phyloP scores from a whole-genome alignment of 2,888 invertebrate genomes.

The Caenorhabditis virilis region DNA sequence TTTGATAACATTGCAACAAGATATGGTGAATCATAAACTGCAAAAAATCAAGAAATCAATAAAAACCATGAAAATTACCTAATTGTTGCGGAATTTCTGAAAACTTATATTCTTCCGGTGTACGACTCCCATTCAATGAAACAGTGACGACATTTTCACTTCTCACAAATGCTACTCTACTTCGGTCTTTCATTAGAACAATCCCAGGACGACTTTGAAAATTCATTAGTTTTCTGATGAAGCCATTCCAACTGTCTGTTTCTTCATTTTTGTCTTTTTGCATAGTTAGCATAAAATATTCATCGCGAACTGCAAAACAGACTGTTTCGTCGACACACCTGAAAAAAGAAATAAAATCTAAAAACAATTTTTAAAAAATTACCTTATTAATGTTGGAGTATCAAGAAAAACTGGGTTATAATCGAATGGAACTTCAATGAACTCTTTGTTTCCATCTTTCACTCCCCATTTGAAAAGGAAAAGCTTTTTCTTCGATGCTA shows the following conservation, averaged over 20 bases:
- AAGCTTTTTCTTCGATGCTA: conserved; percentile 53
- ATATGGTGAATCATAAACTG: conserved; percentile 86
- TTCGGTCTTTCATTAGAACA: conserved; percentile 27
- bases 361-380: no score
- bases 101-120: conserved; percentile 21
- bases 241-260: conserved; percentile 23
- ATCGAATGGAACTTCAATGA: conserved; percentile 58
- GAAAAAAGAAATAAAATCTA: no score
- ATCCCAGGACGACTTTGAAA: conserved; percentile 26
- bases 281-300: conserved; percentile 43
- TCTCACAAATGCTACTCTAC: conserved; percentile 24
- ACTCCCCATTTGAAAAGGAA: conserved; percentile 65
- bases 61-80: conserved; percentile 8
- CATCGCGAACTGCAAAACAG: conserved; percentile 34
- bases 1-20: conserved; percentile 81
- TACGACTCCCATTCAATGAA: conserved; percentile 16
- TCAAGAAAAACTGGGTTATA: conserved; percentile 33
- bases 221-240: conserved; percentile 15
- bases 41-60: background rate
- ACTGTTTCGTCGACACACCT: conserved; percentile 40
- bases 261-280: conserved; percentile 11
- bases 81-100: conserved; percentile 28
- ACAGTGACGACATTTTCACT: conserved; percentile 29
- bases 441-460: conserved; percentile 70
- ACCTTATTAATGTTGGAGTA: conserved; percentile 25